Base-by-base conservation (phyloP, 2,113 vertebrate species). In the Campylomormyrus tamandua region DNA sequence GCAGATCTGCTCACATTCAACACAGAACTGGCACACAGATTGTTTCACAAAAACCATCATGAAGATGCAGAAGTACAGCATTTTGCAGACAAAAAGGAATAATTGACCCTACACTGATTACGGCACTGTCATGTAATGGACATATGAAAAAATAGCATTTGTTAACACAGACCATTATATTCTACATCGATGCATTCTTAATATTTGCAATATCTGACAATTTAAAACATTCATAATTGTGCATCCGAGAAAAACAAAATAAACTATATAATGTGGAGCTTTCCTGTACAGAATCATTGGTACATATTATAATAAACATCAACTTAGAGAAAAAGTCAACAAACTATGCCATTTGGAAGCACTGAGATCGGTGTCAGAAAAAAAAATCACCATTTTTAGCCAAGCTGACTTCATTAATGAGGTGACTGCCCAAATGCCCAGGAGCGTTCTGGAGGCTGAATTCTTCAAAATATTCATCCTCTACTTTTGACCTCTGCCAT, bases 401-500 rank as follows among this genome's bases (percentile, higher is more conserved):
- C 35, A 80, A 80, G 74, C 35, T 80, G 74, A 42, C 35, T 80
- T 80, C 74, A 42, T 42, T 84, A 84, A 48, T 24, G 42, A 48
- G 42, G 35, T 10, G 24, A 52, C 49, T 88, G 27, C 10, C 24
- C 87, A n/a, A 17, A 62, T n/a, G 17, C 56, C 56, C 53, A n/a
- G 56, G 35, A 62, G 56, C 17, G 39, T 45, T 88, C 53, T 9
- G 17, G 8, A n/a, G 35, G 87, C 56, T 45, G 35, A 58, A 35
- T 45, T 88, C 31, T 19, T 46, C 10, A 88, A 39, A 50, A n/a
- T 62, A n/a, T 42, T 45, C 87, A 45, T 45, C 50, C 74, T 96
- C 94, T 96, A 96, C 90, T 95, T 95, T 95, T 97, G 97, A 91
- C 95, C 96, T 95, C 94, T 95, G 92, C 95, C 92, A 87, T 97